These are phyloP conservation scores for Aplochiton taeniatus DNA, from an alignment of 2,797 vertebrate species.

Conservation along the genomic window DNA sequence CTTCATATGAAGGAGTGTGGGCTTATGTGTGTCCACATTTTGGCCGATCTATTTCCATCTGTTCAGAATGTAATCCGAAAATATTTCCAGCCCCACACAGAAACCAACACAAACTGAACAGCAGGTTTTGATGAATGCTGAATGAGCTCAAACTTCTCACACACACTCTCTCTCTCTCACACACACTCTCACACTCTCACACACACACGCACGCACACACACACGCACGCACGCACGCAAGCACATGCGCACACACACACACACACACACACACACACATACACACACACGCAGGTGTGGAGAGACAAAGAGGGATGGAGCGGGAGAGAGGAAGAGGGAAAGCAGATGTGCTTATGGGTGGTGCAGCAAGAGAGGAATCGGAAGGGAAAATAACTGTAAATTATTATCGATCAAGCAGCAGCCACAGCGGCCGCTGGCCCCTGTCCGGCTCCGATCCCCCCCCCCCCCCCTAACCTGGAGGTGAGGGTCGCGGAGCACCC, in stretches of 20 bases:
- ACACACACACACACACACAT: background rate
- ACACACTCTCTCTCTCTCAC: no score
- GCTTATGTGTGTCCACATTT: no score
- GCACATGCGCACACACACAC: background rate
- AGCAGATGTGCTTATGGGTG: conserved; percentile 51
- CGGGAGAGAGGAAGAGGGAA: conserved; percentile 26
- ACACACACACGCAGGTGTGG: conserved; percentile 17
- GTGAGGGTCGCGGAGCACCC: conserved; percentile 51
- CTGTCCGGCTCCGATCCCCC: conserved; percentile 59
- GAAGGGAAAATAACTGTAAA: conserved; percentile 74
- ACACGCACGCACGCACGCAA: no score
- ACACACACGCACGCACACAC: background rate
- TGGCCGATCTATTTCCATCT: no score
- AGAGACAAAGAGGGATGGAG: conserved; percentile 22
- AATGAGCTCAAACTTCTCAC: no score
- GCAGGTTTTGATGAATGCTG: no score
- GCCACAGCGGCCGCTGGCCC: conserved; percentile 31
- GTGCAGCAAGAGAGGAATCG: conserved; percentile 32
- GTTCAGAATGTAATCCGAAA: no score
- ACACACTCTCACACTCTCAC: background rate
- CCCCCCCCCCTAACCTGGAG: conserved; percentile 69
- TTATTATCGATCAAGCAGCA: conserved; percentile 70
- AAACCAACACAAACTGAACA: no score
- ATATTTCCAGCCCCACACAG: no score
- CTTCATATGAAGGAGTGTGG: no score